Evolutionary conservation across 23 tunicate genomes (phyloP), one percentile per base, ranked within the genome.

Genomic region (Botrylloides violaceus): DNA sequence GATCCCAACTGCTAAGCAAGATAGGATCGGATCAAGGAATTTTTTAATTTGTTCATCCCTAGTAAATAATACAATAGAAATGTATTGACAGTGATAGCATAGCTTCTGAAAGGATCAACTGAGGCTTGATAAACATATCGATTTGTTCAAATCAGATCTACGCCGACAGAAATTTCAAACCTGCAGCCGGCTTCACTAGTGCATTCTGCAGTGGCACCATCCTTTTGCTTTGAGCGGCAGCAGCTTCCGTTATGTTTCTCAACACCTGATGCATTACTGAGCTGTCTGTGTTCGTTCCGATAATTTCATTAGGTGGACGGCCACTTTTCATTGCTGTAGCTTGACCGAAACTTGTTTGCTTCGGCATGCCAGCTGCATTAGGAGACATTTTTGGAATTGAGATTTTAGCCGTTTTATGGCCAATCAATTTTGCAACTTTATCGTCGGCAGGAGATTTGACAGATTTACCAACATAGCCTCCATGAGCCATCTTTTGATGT

Each of bases 81-180:
- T n/a, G n/a, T n/a, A n/a, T n/a, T n/a, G n/a, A n/a, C n/a, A n/a
- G n/a, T n/a, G n/a, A n/a, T n/a, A n/a, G n/a, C n/a, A n/a, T n/a
- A n/a, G n/a, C n/a, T n/a, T n/a, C n/a, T n/a, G n/a, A n/a, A n/a
- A n/a, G n/a, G n/a, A n/a, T n/a, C n/a, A n/a, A n/a, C n/a, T n/a
- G n/a, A n/a, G n/a, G n/a, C n/a, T n/a, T n/a, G n/a, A n/a, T n/a
- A n/a, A n/a, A n/a, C n/a, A n/a, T n/a, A n/a, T n/a, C n/a, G n/a
- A n/a, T n/a, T n/a, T n/a, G n/a, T n/a, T n/a, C n/a, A n/a, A n/a
- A n/a, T n/a, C n/a, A n/a, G n/a, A n/a, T n/a, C n/a, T n/a, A n/a
- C n/a, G n/a, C 38, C 29, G 61, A n/a, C n/a, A n/a, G n/a, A n/a
- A n/a, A 71, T 29, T 81, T 81, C 39, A 72, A 26, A 53, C 26